phyloP scores from a whole-genome alignment of 2,888 invertebrate genomes.

The Melanchra persicariae region DNA sequence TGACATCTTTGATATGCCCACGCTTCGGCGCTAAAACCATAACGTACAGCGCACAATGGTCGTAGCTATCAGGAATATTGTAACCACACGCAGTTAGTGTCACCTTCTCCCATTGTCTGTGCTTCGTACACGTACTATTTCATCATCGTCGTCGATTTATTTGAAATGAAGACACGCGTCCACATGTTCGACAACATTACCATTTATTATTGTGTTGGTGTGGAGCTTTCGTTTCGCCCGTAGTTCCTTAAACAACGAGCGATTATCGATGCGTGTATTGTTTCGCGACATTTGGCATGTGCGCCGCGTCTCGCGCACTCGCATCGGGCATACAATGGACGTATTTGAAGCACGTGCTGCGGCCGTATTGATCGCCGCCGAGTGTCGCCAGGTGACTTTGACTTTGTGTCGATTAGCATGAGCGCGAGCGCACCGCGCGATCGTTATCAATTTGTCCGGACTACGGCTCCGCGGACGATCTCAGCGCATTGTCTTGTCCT shows the following conservation, averaged over 20 bases:
- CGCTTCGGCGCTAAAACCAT: slow-evolving; percentile 70
- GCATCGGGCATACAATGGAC: slow-evolving; percentile 87
- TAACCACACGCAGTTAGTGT: slow-evolving; percentile 73
- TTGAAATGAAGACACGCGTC: slow-evolving; percentile 81
- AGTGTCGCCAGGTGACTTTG: slow-evolving; percentile 82
- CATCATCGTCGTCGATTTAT: slow-evolving; percentile 81
- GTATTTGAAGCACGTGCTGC: slow-evolving; percentile 87
- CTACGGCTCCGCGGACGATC: slow-evolving; percentile 75
- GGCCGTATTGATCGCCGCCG: slow-evolving; percentile 82
- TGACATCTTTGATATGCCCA: slow-evolving; percentile 71
- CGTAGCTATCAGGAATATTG: slow-evolving; percentile 70
- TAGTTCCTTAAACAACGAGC: slow-evolving; percentile 80
- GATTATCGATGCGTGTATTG: slow-evolving; percentile 88
- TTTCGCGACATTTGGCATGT: slow-evolving; percentile 86
- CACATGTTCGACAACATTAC: slow-evolving; percentile 80
- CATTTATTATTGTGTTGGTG: slow-evolving; percentile 80
- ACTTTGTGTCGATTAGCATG: slow-evolving; percentile 84
- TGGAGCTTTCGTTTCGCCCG: slow-evolving; percentile 81
- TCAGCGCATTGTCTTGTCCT: slow-evolving; percentile 85
- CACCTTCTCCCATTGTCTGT: slow-evolving; percentile 81
- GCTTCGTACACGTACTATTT: slow-evolving; percentile 80
- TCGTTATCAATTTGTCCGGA: slow-evolving; percentile 87
- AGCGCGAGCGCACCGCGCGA: slow-evolving; percentile 78
- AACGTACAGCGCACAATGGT: slow-evolving; percentile 70
- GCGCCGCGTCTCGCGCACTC: slow-evolving; percentile 81